Evolutionary conservation across 2,797 vertebrate species (phyloP).

Genomic region (Tamandua tetradactyla): DNA sequence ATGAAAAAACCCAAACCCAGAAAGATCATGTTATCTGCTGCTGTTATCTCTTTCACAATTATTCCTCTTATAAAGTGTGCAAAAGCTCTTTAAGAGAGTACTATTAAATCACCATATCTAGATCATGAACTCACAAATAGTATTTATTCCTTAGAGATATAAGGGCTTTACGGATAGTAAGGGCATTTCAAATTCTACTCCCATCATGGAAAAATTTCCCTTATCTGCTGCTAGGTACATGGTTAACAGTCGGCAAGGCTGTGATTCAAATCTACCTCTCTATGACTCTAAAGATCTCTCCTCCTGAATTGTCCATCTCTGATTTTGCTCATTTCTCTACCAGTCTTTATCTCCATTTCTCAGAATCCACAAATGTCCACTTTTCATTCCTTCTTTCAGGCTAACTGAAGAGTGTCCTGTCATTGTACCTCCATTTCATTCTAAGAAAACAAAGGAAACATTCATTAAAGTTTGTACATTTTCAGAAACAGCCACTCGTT

Average conservation of each 20-base stretch:
- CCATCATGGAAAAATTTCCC: not conserved
- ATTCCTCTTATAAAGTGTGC: not conserved
- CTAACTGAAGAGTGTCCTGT: not conserved
- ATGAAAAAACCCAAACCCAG: not conserved
- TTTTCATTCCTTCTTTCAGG: not conserved
- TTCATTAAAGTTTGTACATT: not conserved
- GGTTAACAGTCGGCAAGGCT: not conserved
- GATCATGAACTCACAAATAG: not conserved
- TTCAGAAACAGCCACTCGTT: not conserved
- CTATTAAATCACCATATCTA: not conserved
- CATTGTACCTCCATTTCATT: not conserved
- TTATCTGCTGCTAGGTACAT: not conserved
- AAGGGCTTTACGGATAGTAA: not conserved
- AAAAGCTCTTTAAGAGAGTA: not conserved
- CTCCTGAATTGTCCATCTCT: not conserved
- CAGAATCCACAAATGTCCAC: not conserved
- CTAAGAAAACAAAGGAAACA: not conserved
- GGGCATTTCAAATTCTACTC: not conserved
- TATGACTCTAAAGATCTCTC: not conserved
- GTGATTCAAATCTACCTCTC: too few relatives aligned
- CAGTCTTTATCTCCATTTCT: not conserved
- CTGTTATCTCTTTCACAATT: not conserved
- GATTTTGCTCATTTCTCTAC: not conserved
- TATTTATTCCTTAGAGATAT: not conserved
- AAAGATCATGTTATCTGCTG: not conserved